phyloP scores from a whole-genome alignment of 2,113 vertebrate genomes.

The Thunnus maccoyii region DNA sequence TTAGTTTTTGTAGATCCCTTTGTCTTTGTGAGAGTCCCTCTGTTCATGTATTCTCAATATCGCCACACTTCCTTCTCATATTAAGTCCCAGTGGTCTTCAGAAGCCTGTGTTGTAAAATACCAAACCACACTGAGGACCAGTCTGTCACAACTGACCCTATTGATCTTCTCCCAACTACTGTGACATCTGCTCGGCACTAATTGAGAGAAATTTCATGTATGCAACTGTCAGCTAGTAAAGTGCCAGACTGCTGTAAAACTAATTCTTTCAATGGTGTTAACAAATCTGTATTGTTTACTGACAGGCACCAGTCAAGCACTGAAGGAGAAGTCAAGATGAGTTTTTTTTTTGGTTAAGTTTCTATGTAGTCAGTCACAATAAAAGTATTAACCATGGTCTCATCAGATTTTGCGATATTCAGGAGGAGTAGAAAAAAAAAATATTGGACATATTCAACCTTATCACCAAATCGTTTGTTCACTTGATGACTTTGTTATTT shows the following conservation, averaged over 20 bases:
- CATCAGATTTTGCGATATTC: too few species aligned
- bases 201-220: conserved; percentile 66
- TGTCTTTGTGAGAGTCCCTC: conserved; percentile 59
- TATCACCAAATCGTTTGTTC: too few species aligned
- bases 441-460: too few species aligned
- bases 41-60: conserved; percentile 40
- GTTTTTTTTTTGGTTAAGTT: too few species aligned
- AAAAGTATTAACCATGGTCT: too few species aligned
- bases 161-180: conserved; percentile 71
- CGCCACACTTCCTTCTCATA: conserved; percentile 44
- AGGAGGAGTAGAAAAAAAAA: too few species aligned
- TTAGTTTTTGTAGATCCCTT: conserved; percentile 31
- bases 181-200: conserved; percentile 77
- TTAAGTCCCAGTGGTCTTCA: conserved; percentile 34
- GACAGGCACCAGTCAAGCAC: conserved; percentile 1
- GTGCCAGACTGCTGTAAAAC: conserved; percentile 65
- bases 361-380: too few species aligned
- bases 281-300: conserved; percentile 58
- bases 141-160: conserved; percentile 70
- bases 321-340: background rate
- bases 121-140: conserved; percentile 38
- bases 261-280: conserved; percentile 56
- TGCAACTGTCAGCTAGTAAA: conserved; percentile 54
- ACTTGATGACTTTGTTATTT: too few species aligned
- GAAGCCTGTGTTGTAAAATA: conserved; percentile 62